Evolutionary conservation across 2,113 vertebrate genomes (phyloP).

Genomic region (Cynoglossus semilaevis): DNA sequence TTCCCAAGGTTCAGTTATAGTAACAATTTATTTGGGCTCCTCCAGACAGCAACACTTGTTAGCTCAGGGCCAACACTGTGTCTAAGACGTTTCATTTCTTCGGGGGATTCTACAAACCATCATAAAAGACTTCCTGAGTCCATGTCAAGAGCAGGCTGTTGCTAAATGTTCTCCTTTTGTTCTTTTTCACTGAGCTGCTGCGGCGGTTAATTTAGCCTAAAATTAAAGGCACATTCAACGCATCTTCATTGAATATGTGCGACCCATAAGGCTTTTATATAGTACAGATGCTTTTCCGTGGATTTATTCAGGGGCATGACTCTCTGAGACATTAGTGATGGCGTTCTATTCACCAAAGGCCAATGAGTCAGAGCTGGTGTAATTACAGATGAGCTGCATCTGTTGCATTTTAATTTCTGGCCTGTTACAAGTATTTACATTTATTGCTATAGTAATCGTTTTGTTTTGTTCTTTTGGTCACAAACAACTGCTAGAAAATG

Average conservation of each 20-base stretch:
- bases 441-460: slow-evolving; percentile 18
- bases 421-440: slow-evolving; percentile 40
- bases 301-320: slow-evolving; percentile 21
- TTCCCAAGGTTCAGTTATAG: slow-evolving; percentile 36
- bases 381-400: slow-evolving; percentile 56
- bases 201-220: neutral
- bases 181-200: slow-evolving; percentile 1
- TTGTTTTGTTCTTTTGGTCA: slow-evolving; percentile 22
- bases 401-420: slow-evolving; percentile 57
- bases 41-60: slow-evolving; percentile 44
- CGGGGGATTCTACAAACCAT: slow-evolving; percentile 30
- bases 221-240: slow-evolving; percentile 1
- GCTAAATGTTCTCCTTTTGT: slow-evolving; percentile 1
- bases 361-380: slow-evolving; percentile 43
- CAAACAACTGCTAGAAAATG: slow-evolving; percentile 11
- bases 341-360: slow-evolving; percentile 49
- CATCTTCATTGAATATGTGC: slow-evolving; percentile 24
- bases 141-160: slow-evolving; percentile 22
- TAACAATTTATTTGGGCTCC: slow-evolving; percentile 44
- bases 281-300: neutral
- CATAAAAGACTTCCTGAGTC: slow-evolving; percentile 31
- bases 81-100: slow-evolving; percentile 42
- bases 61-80: slow-evolving; percentile 35
- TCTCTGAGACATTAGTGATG: slow-evolving; percentile 38
- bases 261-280: neutral